phyloP scores from a whole-genome alignment of 2,888 invertebrate genomes.

The Lymantria dispar region DNA sequence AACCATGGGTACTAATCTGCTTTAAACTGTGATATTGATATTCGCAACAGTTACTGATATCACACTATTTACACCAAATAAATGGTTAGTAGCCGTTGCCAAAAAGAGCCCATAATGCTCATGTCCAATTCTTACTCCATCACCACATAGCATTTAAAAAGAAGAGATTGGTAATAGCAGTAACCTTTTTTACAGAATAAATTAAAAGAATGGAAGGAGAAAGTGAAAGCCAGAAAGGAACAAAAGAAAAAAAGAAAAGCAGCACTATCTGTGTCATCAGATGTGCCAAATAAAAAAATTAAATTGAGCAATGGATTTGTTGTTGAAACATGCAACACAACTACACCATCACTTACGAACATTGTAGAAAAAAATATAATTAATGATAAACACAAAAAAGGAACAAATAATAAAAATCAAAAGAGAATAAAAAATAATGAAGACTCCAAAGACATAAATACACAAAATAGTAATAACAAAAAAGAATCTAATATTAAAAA shows the following conservation, averaged over 20 bases:
- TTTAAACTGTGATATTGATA: too few relatives aligned
- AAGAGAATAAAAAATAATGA: slow-evolving; percentile 21
- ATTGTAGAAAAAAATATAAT: slow-evolving; percentile 12
- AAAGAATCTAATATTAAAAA: slow-evolving; percentile 33
- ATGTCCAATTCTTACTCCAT: too few relatives aligned
- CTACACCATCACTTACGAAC: slow-evolving; percentile 51
- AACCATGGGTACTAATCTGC: too few relatives aligned
- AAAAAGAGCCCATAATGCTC: too few relatives aligned
- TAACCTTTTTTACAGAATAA: slow-evolving; percentile 43
- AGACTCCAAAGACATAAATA: slow-evolving; percentile 6
- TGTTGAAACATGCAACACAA: slow-evolving; percentile 53
- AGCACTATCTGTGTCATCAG: slow-evolving; percentile 19
- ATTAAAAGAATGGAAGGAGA: slow-evolving; percentile 28
- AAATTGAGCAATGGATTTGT: slow-evolving; percentile 62
- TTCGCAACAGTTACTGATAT: too few relatives aligned
- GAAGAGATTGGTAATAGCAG: too few relatives aligned
- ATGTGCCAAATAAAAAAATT: slow-evolving; percentile 35
- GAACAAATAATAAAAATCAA: slow-evolving; percentile 15
- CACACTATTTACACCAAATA: too few relatives aligned
- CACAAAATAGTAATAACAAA: slow-evolving; percentile 4
- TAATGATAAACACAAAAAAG: slow-evolving; percentile 21
- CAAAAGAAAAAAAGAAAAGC: slow-evolving; percentile 25
- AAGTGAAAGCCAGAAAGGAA: slow-evolving; percentile 30
- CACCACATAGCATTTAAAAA: too few relatives aligned
- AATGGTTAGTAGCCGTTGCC: too few relatives aligned